These are phyloP conservation scores for Pipistrellus nathusii DNA, from an alignment of 2,797 vertebrate species.

Conservation along the genomic window DNA sequence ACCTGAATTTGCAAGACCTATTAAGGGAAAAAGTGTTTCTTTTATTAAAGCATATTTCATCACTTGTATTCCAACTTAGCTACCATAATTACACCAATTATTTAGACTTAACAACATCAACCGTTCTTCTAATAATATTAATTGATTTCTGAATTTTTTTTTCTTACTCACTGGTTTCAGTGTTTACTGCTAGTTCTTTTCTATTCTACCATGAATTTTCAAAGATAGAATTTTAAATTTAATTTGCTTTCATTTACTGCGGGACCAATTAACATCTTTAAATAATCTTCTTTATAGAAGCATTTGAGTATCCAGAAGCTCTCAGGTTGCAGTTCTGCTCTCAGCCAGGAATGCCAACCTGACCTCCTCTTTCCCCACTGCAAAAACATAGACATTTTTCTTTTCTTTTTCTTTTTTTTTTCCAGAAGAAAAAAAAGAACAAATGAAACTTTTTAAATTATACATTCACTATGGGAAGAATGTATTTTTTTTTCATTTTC, in stretches of 20 bases:
- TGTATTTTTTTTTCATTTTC: background rate
- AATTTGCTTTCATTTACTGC: conserved; percentile 51
- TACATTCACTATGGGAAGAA: background rate
- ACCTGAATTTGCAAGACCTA: background rate
- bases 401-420: background rate
- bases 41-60: conserved; percentile 53
- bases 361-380: background rate
- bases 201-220: background rate
- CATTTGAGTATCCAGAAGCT: background rate
- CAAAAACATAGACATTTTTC: background rate
- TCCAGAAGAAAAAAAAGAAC: background rate
- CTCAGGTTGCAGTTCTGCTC: background rate
- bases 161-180: conserved; percentile 7
- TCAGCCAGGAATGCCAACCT: background rate
- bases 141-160: conserved; percentile 44
- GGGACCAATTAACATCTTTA: conserved; percentile 15
- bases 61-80: conserved; percentile 47
- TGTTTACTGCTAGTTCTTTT: conserved; percentile 33
- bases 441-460: background rate
- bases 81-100: conserved; percentile 67
- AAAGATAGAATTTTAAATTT: conserved; percentile 41
- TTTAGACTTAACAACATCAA: conserved; percentile 18
- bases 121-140: conserved; percentile 24
- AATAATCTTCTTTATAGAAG: background rate
- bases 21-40: background rate